Base-by-base conservation (phyloP, 2,888 invertebrate genomes). In the Quadroppia sp. region DNA sequence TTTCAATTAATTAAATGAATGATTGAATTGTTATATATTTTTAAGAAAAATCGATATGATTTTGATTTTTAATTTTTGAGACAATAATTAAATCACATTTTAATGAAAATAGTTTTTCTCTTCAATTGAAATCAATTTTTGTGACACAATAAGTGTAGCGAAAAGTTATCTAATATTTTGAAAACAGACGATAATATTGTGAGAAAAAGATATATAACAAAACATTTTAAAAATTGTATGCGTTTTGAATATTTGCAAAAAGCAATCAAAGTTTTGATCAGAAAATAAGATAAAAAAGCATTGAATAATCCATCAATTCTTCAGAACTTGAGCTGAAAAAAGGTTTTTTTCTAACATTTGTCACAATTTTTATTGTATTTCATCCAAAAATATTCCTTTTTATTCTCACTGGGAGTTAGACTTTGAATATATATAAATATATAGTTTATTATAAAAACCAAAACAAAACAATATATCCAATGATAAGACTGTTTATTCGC, bases 271-370 rank as follows among this genome's bases (percentile, higher is more conserved):
- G 20, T 61, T 32, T 1, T n/a, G n/a, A n/a, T n/a, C 28, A 2
- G 23, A 53, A 23, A 61, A 61, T 32, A 61, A 61, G 64, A 64
- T 36, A 17, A n/a, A 64, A 64, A 59, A 64, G 20, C 32, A 61
- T 3, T 30, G 40, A 64, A 64, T 64, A 64, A 64, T 64, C 64
- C 40, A 64, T 64, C 64, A 64, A 64, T 64, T 4, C 36, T 64
- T 64, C 61, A 61, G 17, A 36, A 28, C 30, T 61, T 9, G 2
- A 3, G 32, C 20, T 2, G 1, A 40, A 30, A 64, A 56, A 30
- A 28, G 36, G 4, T 53, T 64, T 64, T 40, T 11, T 1, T n/a
- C n/a, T 15, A 28, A 28, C 32, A n/a, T 32, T 40, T 64, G 20
- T n/a, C 36, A 64, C 20, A 20, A 40, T 40, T 28, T 59, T 64